Evolutionary conservation across 1,140 invertebrate genomes (phyloP), one percentile per base, ranked within the genome.

Genomic region (Drosophila triauraria): DNA sequence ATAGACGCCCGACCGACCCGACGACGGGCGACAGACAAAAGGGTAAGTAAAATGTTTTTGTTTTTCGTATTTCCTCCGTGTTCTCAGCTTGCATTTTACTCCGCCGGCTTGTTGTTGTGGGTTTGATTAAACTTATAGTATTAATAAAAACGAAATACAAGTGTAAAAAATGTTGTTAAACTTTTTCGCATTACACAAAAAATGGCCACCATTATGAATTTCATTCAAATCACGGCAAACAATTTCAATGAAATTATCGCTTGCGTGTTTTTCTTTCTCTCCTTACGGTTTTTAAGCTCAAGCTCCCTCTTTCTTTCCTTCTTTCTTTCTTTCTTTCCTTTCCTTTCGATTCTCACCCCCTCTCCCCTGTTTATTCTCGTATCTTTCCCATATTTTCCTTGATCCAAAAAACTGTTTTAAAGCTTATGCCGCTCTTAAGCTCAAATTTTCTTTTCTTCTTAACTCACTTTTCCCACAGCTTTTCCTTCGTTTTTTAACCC

Each of bases 171-270:
- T 78, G 71, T 80, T 83, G 56, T 82, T 78, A 75, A 88, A 83
- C 76, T 77, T 75, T 84, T 82, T 88, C 74, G 78, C 84, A 88
- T 87, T 88, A 82, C 80, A 84, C 71, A 82, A 81, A 74, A 54
- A 86, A 92, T 92, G 91, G 91, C 91, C 91, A 92, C 87, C 82
- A 92, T 91, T 88, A 92, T 82, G 91, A 92, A 92, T 92, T 92
- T 91, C 87, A 92, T 92, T 92, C 84, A 91, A 91, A 92, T 92
- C 91, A 92, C 91, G 83, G 88, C 80, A 90, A 90, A 90, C 86
- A 90, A 85, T 88, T 90, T 90, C 85, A 88, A 88, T 76, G 85
- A 88, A 88, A 87, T 87, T 40, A 79, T 62, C 62, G 75, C 61
- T 67, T 76, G 65, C 84, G 65, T 81, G 72, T 78, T 75, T 68